Conservation (phyloP, 1,140 invertebrate genomes). For the Holotrichia oblita region DNA sequence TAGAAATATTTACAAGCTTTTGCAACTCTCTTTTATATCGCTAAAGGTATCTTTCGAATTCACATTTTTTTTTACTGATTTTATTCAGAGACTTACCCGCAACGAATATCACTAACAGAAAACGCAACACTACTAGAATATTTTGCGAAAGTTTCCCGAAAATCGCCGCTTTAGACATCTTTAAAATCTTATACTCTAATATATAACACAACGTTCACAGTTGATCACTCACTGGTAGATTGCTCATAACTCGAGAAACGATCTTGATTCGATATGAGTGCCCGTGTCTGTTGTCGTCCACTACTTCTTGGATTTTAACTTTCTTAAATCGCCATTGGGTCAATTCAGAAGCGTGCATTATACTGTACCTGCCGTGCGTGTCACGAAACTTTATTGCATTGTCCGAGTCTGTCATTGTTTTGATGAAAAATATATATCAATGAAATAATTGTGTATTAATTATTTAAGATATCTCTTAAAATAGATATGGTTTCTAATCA, state of each 20-base stretch:
- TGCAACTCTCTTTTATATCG: conserved; percentile 3
- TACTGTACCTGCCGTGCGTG: background rate
- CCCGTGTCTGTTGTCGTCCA: conserved; percentile 25
- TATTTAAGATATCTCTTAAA: too few relatives aligned
- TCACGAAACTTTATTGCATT: too few relatives aligned
- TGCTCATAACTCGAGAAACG: conserved; percentile 21
- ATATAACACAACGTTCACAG: conserved; percentile 27
- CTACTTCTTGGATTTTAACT: conserved; percentile 36
- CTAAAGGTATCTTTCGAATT: background rate
- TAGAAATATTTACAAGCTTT: background rate
- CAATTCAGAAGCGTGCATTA: background rate
- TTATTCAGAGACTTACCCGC: conserved; percentile 16
- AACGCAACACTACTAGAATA: background rate
- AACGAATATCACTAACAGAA: background rate
- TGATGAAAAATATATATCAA: too few relatives aligned
- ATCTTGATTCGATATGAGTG: background rate
- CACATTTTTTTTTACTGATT: too few relatives aligned
- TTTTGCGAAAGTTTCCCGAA: conserved; percentile 1
- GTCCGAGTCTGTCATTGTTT: too few relatives aligned
- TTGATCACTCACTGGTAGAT: conserved; percentile 27
- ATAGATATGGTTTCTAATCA: too few relatives aligned
- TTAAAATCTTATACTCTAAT: background rate
- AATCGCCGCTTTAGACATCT: conserved; percentile 19
- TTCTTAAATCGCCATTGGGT: conserved; percentile 32
- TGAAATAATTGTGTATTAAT: too few relatives aligned